A percentile compares a stretch with the other conserved stretches of the same genome.
Conservation (phyloP, 2,113 vertebrate genomes). For the Lasiurus borealis region DNA sequence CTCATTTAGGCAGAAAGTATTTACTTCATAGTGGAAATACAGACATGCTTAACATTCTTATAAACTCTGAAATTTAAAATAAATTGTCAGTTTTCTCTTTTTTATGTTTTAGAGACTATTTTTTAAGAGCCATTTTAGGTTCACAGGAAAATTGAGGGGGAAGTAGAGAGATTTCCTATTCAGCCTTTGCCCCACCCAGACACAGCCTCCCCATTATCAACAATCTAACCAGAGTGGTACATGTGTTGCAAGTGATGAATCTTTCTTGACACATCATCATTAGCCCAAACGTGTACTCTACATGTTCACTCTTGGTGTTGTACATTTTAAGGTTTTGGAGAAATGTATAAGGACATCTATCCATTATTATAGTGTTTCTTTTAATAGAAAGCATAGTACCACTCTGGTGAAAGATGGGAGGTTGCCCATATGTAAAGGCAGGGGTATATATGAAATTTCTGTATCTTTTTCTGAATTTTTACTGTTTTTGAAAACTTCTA, state of each 20-base stretch:
- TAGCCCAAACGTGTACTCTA: background rate
- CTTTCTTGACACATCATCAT: background rate
- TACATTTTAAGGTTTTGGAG: no score
- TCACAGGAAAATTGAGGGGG: background rate
- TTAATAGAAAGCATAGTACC: background rate
- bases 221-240: background rate
- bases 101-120: background rate
- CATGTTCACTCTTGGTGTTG: background rate
- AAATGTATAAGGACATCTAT: no score
- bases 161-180: background rate
- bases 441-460: background rate
- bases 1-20: background rate
- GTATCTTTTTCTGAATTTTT: background rate
- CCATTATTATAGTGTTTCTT: background rate
- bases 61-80: background rate
- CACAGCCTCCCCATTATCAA: background rate
- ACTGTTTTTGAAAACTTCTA: background rate
- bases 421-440: background rate
- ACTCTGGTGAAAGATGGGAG: background rate
- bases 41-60: background rate
- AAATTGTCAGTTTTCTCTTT: background rate
- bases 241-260: background rate
- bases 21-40: background rate
- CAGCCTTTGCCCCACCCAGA: background rate
- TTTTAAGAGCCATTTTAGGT: background rate